phyloP scores from a whole-genome alignment of 2,113 vertebrate genomes.

The Sialia sialis region DNA sequence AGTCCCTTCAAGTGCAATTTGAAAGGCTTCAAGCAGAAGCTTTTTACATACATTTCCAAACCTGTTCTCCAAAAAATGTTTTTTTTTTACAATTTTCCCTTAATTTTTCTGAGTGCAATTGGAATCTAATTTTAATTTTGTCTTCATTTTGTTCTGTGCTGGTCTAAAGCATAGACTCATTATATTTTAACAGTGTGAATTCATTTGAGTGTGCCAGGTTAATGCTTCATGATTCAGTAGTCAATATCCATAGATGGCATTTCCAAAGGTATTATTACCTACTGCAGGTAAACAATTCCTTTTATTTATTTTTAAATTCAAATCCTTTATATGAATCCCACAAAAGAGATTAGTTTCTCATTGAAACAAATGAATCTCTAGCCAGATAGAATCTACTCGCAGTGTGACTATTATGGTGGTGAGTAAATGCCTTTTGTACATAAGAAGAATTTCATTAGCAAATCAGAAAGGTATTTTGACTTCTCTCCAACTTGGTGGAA shows the following conservation, averaged over 20 bases:
- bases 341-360: conserved; percentile 51
- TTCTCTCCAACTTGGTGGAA: conserved; percentile 42
- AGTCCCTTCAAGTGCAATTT: conserved; percentile 33
- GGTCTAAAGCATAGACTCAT: neutral
- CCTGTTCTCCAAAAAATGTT: neutral
- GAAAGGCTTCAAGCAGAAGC: neutral
- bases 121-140: neutral
- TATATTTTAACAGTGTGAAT: neutral
- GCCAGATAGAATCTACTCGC: conserved; percentile 47
- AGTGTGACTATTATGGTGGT: conserved; percentile 25
- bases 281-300: conserved; percentile 46
- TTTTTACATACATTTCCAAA: neutral
- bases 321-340: conserved; percentile 21
- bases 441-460: conserved; percentile 51
- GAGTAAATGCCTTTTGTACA: conserved; percentile 46
- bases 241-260: conserved; percentile 1
- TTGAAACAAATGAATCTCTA: conserved; percentile 55
- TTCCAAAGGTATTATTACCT: conserved; percentile 36
- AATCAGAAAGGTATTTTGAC: conserved; percentile 54
- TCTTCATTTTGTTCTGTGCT: neutral
- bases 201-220: neutral
- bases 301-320: conserved; percentile 55
- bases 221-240: conserved; percentile 11
- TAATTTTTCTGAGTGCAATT: neutral
- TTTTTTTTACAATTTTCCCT: neutral